These are phyloP conservation scores for Sitta europaea DNA, from an alignment of 2,113 vertebrate species.

Conservation along the genomic window DNA sequence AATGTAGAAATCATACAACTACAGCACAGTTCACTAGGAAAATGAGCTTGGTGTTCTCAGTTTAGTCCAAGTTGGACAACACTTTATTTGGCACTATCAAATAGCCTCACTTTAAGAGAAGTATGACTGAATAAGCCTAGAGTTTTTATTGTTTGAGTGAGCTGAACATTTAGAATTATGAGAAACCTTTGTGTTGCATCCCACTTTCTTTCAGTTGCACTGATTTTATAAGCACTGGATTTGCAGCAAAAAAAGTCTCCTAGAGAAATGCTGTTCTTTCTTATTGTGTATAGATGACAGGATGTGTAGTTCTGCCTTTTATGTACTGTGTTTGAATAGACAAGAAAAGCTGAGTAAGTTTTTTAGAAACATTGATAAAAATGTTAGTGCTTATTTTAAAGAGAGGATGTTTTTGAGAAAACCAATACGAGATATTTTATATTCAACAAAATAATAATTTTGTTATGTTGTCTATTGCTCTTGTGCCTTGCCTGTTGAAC, in stretches of 20 bases:
- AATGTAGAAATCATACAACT: slow-evolving; percentile 47
- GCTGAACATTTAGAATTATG: background rate
- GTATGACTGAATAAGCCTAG: slow-evolving; percentile 50
- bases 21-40: slow-evolving; percentile 45
- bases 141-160: slow-evolving; percentile 63
- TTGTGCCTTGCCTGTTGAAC: background rate
- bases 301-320: background rate
- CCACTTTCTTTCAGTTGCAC: slow-evolving; percentile 28
- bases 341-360: background rate
- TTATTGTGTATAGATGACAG: background rate
- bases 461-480: background rate
- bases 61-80: slow-evolving; percentile 57
- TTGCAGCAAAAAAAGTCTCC: background rate
- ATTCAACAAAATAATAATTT: background rate
- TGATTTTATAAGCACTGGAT: slow-evolving; percentile 28
- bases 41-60: slow-evolving; percentile 66
- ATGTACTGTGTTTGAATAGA: background rate
- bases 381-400: background rate
- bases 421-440: background rate
- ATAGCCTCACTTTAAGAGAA: slow-evolving; percentile 51
- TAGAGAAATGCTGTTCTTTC: slow-evolving; percentile 24
- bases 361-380: background rate
- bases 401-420: background rate
- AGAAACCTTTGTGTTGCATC: background rate
- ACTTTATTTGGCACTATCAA: slow-evolving; percentile 65